phyloP scores from a whole-genome alignment of 1,140 invertebrate species.

The Neodiprion fabricii region DNA sequence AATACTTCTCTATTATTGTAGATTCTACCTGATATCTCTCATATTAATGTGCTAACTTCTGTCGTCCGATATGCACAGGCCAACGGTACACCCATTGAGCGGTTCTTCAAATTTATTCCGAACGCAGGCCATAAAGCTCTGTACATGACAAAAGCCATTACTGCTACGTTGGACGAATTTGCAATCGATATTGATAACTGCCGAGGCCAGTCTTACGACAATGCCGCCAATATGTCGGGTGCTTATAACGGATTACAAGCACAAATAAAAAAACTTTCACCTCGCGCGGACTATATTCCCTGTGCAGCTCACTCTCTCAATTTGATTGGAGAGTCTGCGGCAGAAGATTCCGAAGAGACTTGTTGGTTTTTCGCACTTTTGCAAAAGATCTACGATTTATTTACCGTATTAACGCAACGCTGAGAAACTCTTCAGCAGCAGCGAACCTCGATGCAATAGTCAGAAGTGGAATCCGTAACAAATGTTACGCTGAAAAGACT shows the following conservation, averaged over 20 bases:
- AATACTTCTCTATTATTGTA: conserved; percentile 50
- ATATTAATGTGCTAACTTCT: conserved; percentile 37
- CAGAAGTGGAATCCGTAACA: too few species aligned
- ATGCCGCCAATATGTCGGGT: conserved; percentile 44
- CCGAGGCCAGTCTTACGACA: conserved; percentile 45
- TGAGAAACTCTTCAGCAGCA: neutral
- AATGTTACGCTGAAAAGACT: conserved; percentile 22
- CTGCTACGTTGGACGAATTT: conserved; percentile 1
- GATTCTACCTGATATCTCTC: conserved; percentile 33
- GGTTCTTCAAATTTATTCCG: conserved; percentile 40
- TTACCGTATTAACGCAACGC: conserved; percentile 14
- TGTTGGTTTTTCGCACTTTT: conserved; percentile 24
- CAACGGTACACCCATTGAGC: conserved; percentile 33
- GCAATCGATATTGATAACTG: conserved; percentile 32
- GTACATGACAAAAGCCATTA: conserved; percentile 29
- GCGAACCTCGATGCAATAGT: too few species aligned
- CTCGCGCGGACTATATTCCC: conserved; percentile 30
- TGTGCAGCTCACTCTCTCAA: conserved; percentile 42
- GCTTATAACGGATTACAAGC: conserved; percentile 38
- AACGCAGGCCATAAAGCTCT: conserved; percentile 40
- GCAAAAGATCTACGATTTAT: conserved; percentile 29
- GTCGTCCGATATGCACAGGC: conserved; percentile 35
- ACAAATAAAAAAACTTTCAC: conserved; percentile 31
- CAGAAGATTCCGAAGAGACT: conserved; percentile 37
- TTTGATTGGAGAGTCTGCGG: conserved; percentile 41